phyloP scores from a whole-genome alignment of 2,113 vertebrate species.

The Serinus canaria region DNA sequence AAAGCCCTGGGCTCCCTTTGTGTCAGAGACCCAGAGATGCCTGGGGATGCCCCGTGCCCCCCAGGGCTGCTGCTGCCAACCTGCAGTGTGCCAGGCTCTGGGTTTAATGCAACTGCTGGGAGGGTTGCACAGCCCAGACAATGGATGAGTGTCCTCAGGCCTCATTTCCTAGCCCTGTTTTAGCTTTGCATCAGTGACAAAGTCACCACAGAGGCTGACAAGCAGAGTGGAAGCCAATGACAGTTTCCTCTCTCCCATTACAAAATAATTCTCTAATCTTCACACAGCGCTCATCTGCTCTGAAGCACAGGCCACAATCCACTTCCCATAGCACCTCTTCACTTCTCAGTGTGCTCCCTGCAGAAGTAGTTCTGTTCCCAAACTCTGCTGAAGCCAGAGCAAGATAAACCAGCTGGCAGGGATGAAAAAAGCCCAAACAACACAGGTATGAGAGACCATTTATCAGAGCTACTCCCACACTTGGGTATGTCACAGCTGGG shows the following conservation, averaged over 20 bases:
- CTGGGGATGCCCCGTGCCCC: background rate
- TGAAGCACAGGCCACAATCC: background rate
- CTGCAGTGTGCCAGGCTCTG: accelerated
- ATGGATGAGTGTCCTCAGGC: background rate
- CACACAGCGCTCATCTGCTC: accelerated
- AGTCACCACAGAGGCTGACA: background rate
- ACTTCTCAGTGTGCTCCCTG: background rate
- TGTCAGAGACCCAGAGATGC: background rate
- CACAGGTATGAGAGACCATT: background rate
- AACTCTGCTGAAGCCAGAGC: background rate
- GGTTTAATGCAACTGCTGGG: accelerated
- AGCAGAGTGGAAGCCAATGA: background rate
- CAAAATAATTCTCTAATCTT: background rate
- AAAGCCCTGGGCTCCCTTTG: accelerated
- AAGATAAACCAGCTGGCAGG: background rate
- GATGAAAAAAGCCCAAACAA: background rate
- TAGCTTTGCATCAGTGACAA: background rate
- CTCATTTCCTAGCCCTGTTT: background rate
- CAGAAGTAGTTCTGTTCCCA: background rate
- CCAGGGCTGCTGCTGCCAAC: background rate
- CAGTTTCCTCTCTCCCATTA: background rate
- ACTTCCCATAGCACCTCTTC: background rate
- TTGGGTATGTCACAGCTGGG: background rate
- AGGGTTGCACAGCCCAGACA: background rate
- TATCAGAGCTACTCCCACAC: background rate